Evolutionary conservation across 2,888 invertebrate species (phyloP), one percentile per base, ranked within the genome.

Genomic region (Drosophila fulvimacula): DNA sequence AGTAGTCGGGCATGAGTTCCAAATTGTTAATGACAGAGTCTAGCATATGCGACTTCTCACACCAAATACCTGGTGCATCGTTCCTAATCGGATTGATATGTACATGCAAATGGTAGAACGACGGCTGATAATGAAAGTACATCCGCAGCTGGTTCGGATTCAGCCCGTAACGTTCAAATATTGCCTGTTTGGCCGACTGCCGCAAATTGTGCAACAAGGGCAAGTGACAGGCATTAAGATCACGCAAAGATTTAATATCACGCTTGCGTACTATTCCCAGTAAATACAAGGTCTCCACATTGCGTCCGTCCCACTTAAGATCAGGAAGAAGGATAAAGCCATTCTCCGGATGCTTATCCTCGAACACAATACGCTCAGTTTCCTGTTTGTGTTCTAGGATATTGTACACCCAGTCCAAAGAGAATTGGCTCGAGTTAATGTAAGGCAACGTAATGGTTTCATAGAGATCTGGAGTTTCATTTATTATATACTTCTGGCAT

Each of bases 321-420:
- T 99, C 99, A 0, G 98, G 98, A 1, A 98, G 89, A 15, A 99
- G 92, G 15, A 99, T 93, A 91, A 99, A 99, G 0, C 99, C 98
- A 72, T 93, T 95, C 48, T 94, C 94, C 1, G 96, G 95, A 81
- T 94, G 93, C 6, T 94, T 84, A 92, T 98, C 97, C 91, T 97
- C 96, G 91, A 95, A 96, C 7, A 98, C 94, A 52, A 99, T 95
- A 73, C 97, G 94, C 27, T 99, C 98, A 3, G 94, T 93, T 93
- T 99, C 99, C 51, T 96, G 95, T 91, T 96, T 97, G 88, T 98
- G 97, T 62, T 98, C 96, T 58, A 99, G 92, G 72, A 99, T 98
- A 92, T 99, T 99, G 92, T 97, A 96, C 0, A 99, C 96, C 99
- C 99, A 99, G 97, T 97, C 95, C 63, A 97, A 93, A 88, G 95